Evolutionary conservation across 2,888 invertebrate genomes (phyloP).

Genomic region (Plagiodera versicolora): DNA sequence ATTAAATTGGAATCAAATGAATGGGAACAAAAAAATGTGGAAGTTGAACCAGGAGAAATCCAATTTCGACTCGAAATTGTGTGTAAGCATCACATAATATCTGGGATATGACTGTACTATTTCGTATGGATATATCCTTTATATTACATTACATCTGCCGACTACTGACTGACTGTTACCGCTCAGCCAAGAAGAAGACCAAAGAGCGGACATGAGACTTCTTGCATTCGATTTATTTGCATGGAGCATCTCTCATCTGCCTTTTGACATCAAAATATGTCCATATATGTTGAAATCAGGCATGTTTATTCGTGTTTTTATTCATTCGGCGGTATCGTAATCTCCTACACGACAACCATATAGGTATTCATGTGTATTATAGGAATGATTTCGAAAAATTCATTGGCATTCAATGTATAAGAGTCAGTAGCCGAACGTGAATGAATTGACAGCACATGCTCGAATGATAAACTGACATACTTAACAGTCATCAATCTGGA

Average conservation of each 20-base stretch:
- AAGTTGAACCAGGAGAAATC: too few relatives aligned
- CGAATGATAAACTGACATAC: neutral
- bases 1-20: too few relatives aligned
- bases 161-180: conserved; percentile 35
- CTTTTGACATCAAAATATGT: conserved; percentile 32
- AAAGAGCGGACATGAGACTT: conserved; percentile 27
- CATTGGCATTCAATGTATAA: neutral
- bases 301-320: conserved; percentile 24
- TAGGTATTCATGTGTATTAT: neutral
- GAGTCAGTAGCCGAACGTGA: too few relatives aligned
- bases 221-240: conserved; percentile 33
- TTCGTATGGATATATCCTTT: conserved; percentile 13
- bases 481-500: too few relatives aligned
- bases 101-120: conserved; percentile 17
- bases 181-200: conserved; percentile 23
- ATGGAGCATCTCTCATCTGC: conserved; percentile 33
- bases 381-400: neutral
- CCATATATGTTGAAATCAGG: conserved; percentile 20
- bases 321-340: conserved; percentile 15
- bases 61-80: too few relatives aligned
- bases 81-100: too few relatives aligned
- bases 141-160: conserved; percentile 36
- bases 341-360: conserved; percentile 2
- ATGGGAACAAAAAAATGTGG: too few relatives aligned
- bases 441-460: neutral